Percentiles rank a stretch among this genome's conserved stretches.
Evolutionary conservation across 2,888 invertebrate species (phyloP).

Genomic region (Brenthis ino): DNA sequence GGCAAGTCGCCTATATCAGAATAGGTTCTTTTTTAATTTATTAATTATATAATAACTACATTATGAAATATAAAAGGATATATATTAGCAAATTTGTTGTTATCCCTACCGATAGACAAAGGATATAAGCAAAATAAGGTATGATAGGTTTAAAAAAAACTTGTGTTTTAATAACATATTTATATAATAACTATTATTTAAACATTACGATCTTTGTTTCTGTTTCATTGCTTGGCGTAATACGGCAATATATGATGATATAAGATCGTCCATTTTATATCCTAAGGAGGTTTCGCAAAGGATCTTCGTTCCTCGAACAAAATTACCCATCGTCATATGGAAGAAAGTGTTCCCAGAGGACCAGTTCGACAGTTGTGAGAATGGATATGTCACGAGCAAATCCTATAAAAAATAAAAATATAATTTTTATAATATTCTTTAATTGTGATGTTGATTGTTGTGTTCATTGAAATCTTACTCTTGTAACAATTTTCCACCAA

Average conservation of each 20-base stretch:
- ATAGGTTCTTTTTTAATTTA: too few relatives aligned
- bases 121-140: not conserved
- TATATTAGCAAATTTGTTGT: too few relatives aligned
- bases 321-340: slow-evolving; percentile 97
- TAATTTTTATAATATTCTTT: not conserved
- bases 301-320: slow-evolving; percentile 93
- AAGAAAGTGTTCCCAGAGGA: slow-evolving; percentile 97
- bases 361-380: slow-evolving; percentile 96
- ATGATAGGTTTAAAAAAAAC: too few relatives aligned
- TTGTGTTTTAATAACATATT: too few relatives aligned
- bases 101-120: too few relatives aligned
- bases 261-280: slow-evolving; percentile 98
- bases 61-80: too few relatives aligned
- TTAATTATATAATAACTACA: too few relatives aligned
- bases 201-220: slow-evolving; percentile 44
- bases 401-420: slow-evolving; percentile 78
- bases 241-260: slow-evolving; percentile 92
- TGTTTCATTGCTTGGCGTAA: slow-evolving; percentile 67
- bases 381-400: slow-evolving; percentile 91
- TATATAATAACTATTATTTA: not conserved
- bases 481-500: too few relatives aligned
- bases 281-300: slow-evolving; percentile 96
- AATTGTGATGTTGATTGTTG: too few relatives aligned
- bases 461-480: too few relatives aligned
- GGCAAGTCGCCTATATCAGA: too few relatives aligned